Percentiles rank a stretch among this genome's conserved stretches.
Evolutionary conservation across 1,140 invertebrate species (phyloP).

Genomic region (Drosophila trapezifrons): DNA sequence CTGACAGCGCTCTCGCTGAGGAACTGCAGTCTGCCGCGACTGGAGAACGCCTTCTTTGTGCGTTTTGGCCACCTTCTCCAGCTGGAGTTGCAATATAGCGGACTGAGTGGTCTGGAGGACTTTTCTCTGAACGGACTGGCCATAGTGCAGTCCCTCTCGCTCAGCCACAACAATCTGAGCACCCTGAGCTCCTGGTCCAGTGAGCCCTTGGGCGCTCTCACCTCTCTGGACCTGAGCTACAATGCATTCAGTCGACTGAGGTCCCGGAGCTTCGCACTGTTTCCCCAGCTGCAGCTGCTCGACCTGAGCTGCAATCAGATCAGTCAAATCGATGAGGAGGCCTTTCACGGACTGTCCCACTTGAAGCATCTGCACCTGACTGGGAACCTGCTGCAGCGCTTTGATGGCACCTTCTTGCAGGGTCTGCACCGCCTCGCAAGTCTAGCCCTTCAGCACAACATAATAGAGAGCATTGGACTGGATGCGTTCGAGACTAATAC

Average conservation of each 20-base stretch:
- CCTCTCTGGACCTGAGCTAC: conserved; percentile 61
- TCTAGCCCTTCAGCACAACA: conserved; percentile 71
- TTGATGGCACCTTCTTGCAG: conserved; percentile 54
- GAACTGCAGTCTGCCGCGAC: conserved; percentile 60
- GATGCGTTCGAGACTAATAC: conserved; percentile 65
- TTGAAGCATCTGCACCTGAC: conserved; percentile 73
- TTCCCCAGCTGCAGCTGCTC: conserved; percentile 71
- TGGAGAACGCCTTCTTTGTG: conserved; percentile 68
- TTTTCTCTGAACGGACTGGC: conserved; percentile 63
- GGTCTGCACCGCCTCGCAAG: conserved; percentile 65
- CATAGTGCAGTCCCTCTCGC: conserved; percentile 52
- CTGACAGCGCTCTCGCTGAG: conserved; percentile 46
- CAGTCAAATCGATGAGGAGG: conserved; percentile 43
- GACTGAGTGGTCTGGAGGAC: conserved; percentile 50
- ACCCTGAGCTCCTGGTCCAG: conserved; percentile 63
- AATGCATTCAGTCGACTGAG: conserved; percentile 50
- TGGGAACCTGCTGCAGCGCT: conserved; percentile 57
- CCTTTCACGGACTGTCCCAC: conserved; percentile 58
- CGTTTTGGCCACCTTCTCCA: conserved; percentile 53
- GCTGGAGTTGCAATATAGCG: conserved; percentile 62
- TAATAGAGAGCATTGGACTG: conserved; percentile 40
- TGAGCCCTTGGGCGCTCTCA: conserved; percentile 57
- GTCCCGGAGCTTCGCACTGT: conserved; percentile 47
- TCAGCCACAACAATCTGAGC: conserved; percentile 69
- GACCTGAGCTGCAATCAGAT: conserved; percentile 71